Evolutionary conservation across 2,113 vertebrate species (phyloP).

Genomic region (Ciconia boyciana): DNA sequence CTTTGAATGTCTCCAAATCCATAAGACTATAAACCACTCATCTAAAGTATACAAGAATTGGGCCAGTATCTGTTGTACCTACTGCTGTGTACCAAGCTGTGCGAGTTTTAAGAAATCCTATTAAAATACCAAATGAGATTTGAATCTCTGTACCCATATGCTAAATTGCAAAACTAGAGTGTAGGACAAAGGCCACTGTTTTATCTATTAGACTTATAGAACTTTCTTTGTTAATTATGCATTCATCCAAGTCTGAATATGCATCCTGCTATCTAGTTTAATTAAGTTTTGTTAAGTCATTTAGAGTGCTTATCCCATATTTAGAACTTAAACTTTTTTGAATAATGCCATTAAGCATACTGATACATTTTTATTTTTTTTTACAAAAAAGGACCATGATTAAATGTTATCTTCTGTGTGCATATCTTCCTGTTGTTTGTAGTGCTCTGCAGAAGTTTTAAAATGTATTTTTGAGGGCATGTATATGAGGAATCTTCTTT

Average conservation of each 20-base stretch:
- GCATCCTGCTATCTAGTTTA: conserved; percentile 13
- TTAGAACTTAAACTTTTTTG: conserved; percentile 12
- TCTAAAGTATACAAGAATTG: neutral
- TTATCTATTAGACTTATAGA: conserved; percentile 14
- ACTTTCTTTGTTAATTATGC: conserved; percentile 48
- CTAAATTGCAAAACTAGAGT: neutral
- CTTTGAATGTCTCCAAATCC: neutral
- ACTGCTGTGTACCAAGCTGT: neutral
- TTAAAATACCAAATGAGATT: conserved; percentile 64
- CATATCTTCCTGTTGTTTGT: neutral
- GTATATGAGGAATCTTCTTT: neutral
- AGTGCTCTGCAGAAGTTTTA: neutral
- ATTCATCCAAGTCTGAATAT: conserved; percentile 8
- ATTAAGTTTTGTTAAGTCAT: conserved; percentile 14
- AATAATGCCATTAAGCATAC: neutral
- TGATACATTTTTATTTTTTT: neutral
- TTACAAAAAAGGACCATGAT: neutral
- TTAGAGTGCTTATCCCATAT: neutral
- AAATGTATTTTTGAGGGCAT: neutral
- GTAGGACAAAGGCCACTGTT: conserved; percentile 37
- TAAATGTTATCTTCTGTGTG: neutral
- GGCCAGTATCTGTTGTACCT: neutral
- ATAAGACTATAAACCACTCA: neutral
- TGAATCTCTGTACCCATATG: conserved; percentile 14
- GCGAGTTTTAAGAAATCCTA: conserved; percentile 30